A percentile compares a stretch with the other conserved stretches of the same genome.
These are phyloP conservation scores for Cryptocephalus moraei DNA, from an alignment of 2,888 invertebrate species.

Conservation along the genomic window DNA sequence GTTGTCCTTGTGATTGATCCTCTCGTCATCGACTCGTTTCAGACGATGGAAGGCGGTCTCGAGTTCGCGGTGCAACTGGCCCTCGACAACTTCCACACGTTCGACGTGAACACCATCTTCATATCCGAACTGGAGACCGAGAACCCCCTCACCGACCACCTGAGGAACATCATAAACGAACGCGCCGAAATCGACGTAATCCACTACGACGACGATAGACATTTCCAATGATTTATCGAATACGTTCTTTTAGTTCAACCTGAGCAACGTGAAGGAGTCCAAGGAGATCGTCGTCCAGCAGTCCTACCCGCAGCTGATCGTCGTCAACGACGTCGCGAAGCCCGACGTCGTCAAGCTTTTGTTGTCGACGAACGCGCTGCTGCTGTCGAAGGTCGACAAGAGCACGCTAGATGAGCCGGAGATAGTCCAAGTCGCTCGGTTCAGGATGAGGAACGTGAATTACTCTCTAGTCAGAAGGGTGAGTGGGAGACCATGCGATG, in stretches of 20 bases:
- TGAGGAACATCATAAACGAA: conserved; percentile 24
- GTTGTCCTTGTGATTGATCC: no score
- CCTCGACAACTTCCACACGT: conserved; percentile 22
- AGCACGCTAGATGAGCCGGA: conserved; percentile 16
- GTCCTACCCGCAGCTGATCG: conserved; percentile 28
- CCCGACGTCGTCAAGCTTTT: conserved; percentile 27
- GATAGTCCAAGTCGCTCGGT: conserved; percentile 24
- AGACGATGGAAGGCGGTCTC: conserved; percentile 30
- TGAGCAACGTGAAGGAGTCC: conserved; percentile 23
- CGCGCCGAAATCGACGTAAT: no score
- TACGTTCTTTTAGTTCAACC: conserved; percentile 24
- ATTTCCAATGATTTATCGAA: neutral
- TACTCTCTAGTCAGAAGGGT: conserved; percentile 31
- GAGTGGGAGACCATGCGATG: no score
- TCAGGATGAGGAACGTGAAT: conserved; percentile 18
- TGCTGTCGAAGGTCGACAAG: conserved; percentile 24
- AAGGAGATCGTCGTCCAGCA: conserved; percentile 27
- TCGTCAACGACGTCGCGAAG: conserved; percentile 25
- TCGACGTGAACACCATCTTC: conserved; percentile 21
- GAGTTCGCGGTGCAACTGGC: conserved; percentile 28
- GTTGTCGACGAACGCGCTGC: conserved; percentile 24
- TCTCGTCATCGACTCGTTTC: conserved; percentile 10
- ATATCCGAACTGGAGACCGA: conserved; percentile 30
- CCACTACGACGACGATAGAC: neutral
- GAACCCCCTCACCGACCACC: conserved; percentile 20